Percentiles rank a stretch among this genome's conserved stretches.
Evolutionary conservation across 1,140 invertebrate genomes (phyloP).

Genomic region (Bradysia coprophila): DNA sequence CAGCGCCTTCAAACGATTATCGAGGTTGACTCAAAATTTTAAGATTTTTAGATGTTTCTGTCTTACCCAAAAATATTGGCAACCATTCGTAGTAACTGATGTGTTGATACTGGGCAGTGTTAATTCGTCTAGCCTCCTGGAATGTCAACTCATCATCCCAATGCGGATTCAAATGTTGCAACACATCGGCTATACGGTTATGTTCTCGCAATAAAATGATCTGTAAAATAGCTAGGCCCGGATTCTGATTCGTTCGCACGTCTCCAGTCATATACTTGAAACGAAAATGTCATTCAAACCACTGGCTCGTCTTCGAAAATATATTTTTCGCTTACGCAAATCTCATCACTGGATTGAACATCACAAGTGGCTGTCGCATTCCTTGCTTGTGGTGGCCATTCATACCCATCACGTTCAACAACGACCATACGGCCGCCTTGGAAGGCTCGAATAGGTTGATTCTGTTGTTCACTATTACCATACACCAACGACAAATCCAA

Average conservation of each 20-base stretch:
- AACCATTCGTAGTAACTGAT: conserved; percentile 76
- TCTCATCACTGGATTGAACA: conserved; percentile 31
- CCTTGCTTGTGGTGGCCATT: conserved; percentile 45
- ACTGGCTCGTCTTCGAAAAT: too few relatives aligned
- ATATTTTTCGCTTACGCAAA: too few relatives aligned
- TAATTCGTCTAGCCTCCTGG: conserved; percentile 70
- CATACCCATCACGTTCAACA: conserved; percentile 36
- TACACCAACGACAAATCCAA: conserved; percentile 75
- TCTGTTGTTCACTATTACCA: conserved; percentile 45
- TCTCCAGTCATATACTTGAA: conserved; percentile 67
- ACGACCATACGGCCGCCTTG: conserved; percentile 41
- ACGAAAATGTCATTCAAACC: too few relatives aligned
- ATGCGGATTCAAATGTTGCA: conserved; percentile 62
- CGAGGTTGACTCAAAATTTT: too few relatives aligned
- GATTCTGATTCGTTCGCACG: conserved; percentile 69
- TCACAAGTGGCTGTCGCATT: conserved; percentile 46
- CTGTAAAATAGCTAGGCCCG: conserved; percentile 62
- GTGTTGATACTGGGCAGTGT: conserved; percentile 61
- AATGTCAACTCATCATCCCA: conserved; percentile 74
- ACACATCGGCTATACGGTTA: conserved; percentile 60
- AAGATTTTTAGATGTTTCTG: too few relatives aligned
- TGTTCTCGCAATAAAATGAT: conserved; percentile 74
- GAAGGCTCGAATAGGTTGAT: conserved; percentile 39
- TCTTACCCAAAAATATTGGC: conserved; percentile 52
- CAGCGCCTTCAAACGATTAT: too few relatives aligned